These are phyloP conservation scores for Sarcophilus harrisii DNA, from an alignment of 2,797 vertebrate genomes.

Conservation along the genomic window DNA sequence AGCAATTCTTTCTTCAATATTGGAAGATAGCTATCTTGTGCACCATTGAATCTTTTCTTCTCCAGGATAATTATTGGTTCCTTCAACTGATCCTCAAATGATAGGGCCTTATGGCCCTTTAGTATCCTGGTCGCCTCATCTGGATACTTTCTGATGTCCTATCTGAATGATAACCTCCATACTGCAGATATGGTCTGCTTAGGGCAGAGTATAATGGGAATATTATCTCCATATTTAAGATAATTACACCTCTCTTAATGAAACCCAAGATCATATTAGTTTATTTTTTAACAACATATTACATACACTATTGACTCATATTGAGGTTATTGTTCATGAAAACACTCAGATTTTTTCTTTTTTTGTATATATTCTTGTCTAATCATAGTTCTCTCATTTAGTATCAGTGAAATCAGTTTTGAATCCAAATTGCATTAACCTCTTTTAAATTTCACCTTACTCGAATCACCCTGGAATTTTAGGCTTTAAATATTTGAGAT, in stretches of 20 bases:
- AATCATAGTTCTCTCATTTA: not conserved
- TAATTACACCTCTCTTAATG: not conserved
- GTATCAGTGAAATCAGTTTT: not conserved
- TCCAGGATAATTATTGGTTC: not conserved
- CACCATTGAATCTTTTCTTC: constrained; percentile 8
- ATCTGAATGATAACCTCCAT: not conserved
- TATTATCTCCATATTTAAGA: not conserved
- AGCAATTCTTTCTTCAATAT: not conserved
- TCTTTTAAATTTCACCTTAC: not conserved
- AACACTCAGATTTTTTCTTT: not conserved
- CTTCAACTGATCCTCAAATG: constrained; percentile 5
- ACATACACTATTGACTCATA: not conserved
- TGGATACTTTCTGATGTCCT: not conserved
- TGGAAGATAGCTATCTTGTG: not conserved
- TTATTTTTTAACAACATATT: not conserved
- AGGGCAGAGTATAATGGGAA: not conserved
- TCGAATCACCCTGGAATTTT: not conserved
- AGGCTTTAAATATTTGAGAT: not conserved
- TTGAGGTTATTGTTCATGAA: constrained; percentile 39
- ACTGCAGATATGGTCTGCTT: not conserved
- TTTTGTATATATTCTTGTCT: not conserved
- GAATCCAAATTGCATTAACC: not conserved
- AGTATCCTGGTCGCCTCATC: not conserved
- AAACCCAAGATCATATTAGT: not conserved
- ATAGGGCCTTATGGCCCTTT: not conserved